A percentile compares a stretch with the other conserved stretches of the same genome.
Evolutionary conservation across 1,140 invertebrate genomes (phyloP).

Genomic region (Heterodera carotae): DNA sequence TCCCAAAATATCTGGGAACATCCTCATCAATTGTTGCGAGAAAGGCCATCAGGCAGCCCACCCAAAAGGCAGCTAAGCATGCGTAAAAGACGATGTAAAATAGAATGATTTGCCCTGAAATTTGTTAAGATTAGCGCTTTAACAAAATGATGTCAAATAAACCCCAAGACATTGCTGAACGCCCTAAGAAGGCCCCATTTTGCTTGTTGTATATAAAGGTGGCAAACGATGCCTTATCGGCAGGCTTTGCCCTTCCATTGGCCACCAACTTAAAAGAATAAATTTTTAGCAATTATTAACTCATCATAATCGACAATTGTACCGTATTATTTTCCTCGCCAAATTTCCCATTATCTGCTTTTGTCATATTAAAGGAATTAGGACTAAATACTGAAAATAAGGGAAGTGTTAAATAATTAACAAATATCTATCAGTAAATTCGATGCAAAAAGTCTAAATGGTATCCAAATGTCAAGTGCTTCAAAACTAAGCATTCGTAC

Average conservation of each 20-base stretch:
- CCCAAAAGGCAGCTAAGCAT: conserved; percentile 59
- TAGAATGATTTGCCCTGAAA: conserved; percentile 60
- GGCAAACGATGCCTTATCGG: conserved; percentile 40
- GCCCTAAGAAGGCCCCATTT: conserved; percentile 61
- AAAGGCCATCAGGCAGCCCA: conserved; percentile 61
- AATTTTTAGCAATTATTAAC: too few relatives aligned
- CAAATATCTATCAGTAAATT: too few relatives aligned
- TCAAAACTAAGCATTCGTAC: too few relatives aligned
- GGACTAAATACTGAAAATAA: too few relatives aligned
- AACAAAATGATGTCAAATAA: conserved; percentile 12
- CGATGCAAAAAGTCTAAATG: too few relatives aligned
- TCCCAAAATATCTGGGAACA: conserved; percentile 63
- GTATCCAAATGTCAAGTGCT: too few relatives aligned
- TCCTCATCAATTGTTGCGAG: conserved; percentile 59
- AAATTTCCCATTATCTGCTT: conserved; percentile 50
- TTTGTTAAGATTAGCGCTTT: not conserved
- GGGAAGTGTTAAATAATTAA: too few relatives aligned
- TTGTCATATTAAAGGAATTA: conserved; percentile 37
- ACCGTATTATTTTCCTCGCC: conserved; percentile 46
- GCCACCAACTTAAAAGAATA: conserved; percentile 51
- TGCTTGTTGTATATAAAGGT: conserved; percentile 53
- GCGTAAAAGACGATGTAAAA: conserved; percentile 65
- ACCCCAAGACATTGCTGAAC: conserved; percentile 64
- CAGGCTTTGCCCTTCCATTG: conserved; percentile 51
- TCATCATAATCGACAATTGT: conserved; percentile 8